Evolutionary conservation across 2,797 vertebrate genomes (phyloP).

Genomic region (Peromyscus eremicus): DNA sequence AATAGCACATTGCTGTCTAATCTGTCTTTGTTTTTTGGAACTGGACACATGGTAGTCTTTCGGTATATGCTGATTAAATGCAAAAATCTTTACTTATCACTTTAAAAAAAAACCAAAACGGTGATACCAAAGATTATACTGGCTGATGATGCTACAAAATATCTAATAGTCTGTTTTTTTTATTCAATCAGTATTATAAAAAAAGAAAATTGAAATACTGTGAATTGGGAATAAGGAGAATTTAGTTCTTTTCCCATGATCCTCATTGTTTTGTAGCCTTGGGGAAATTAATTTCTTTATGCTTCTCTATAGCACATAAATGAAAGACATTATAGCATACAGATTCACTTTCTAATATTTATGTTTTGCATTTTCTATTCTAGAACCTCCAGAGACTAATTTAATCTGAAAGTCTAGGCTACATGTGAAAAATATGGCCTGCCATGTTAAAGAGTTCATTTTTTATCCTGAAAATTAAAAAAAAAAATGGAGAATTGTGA

Average conservation of each 20-base stretch:
- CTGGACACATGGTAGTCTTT: not conserved
- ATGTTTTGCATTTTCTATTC: slow-evolving; percentile 20
- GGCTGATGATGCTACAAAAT: slow-evolving; percentile 15
- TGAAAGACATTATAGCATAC: slow-evolving; percentile 7
- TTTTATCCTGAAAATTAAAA: slow-evolving; percentile 14
- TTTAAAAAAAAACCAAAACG: not conserved
- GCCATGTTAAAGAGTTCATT: not conserved
- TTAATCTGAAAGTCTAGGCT: slow-evolving; percentile 48
- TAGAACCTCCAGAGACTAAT: slow-evolving; percentile 29
- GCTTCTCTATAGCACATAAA: slow-evolving; percentile 57
- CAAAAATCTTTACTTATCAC: not conserved
- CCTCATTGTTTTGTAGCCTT: slow-evolving; percentile 23
- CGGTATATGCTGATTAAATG: not conserved
- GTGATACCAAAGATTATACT: slow-evolving; percentile 2
- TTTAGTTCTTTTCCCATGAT: slow-evolving; percentile 32
- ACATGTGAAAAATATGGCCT: not conserved
- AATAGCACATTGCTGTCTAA: not conserved
- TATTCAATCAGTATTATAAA: slow-evolving; percentile 10
- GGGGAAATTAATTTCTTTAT: slow-evolving; percentile 63
- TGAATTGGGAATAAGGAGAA: slow-evolving; percentile 43
- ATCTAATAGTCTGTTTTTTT: not conserved
- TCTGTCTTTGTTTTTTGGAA: not conserved
- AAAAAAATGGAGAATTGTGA: not conserved
- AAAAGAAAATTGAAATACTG: not conserved
- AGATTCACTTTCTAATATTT: slow-evolving; percentile 52